Conservation (phyloP, 2,888 invertebrate species). For the Autographa pulchrina region DNA sequence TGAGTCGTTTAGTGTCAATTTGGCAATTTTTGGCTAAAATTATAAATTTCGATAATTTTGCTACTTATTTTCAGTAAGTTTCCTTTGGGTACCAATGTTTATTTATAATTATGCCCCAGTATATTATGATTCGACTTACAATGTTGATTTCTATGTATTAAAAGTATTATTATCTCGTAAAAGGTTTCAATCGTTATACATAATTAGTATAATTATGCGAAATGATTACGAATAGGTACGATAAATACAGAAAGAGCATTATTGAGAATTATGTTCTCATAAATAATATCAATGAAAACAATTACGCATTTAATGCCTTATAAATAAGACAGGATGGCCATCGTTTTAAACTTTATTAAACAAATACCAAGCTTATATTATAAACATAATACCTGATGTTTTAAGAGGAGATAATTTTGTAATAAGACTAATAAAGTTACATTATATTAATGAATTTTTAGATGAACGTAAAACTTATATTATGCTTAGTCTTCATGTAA, state of each 20-base stretch:
- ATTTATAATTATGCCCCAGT: constrained; percentile 7
- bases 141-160: not conserved
- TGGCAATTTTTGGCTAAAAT: constrained; percentile 88
- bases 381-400: not conserved
- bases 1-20: constrained; percentile 76
- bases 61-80: constrained; percentile 12
- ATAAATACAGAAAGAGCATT: constrained; percentile 51
- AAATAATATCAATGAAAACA: constrained; percentile 59
- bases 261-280: constrained; percentile 79
- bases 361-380: constrained; percentile 13
- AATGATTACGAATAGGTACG: constrained; percentile 29
- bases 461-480: not conserved
- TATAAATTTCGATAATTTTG: constrained; percentile 68
- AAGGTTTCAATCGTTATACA: constrained; percentile 14
- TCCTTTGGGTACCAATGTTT: constrained; percentile 21
- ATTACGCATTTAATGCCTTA: constrained; percentile 79
- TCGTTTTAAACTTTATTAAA: constrained; percentile 16
- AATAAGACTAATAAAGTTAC: constrained; percentile 4
- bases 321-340: constrained; percentile 48
- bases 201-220: constrained; percentile 28
- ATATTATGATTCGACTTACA: not conserved
- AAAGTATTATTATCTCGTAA: not conserved
- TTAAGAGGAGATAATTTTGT: not conserved
- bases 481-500: not conserved
- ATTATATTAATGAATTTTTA: not conserved